A percentile compares a stretch with the other conserved stretches of the same genome.
Evolutionary conservation across 2,113 vertebrate genomes (phyloP).

Genomic region (Benthochromis sp.): DNA sequence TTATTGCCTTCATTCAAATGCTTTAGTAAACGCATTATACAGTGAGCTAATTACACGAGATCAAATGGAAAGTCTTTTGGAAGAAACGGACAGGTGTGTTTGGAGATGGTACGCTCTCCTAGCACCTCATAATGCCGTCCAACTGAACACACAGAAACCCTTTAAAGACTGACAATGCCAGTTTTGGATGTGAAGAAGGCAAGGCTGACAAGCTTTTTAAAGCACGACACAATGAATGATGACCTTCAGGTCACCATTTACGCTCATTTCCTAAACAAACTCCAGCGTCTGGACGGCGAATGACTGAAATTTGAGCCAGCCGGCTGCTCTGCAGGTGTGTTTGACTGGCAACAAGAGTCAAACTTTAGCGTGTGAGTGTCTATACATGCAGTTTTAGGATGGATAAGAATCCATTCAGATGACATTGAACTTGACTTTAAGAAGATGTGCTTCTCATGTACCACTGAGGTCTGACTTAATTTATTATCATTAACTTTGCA

Average conservation of each 20-base stretch:
- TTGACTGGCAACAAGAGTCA: constrained; percentile 47
- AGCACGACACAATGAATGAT: constrained; percentile 44
- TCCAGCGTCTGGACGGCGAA: constrained; percentile 26
- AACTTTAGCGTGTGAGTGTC: background rate
- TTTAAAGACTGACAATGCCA: constrained; percentile 55
- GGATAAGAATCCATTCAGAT: background rate
- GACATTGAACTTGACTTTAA: background rate
- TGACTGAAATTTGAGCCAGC: constrained; percentile 58
- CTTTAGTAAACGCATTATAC: constrained; percentile 39
- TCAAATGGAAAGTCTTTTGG: constrained; percentile 27
- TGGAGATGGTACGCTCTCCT: constrained; percentile 40
- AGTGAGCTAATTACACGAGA: constrained; percentile 19
- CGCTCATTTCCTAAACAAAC: constrained; percentile 72
- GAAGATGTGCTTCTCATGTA: background rate
- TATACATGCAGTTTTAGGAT: background rate
- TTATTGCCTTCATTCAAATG: constrained; percentile 2
- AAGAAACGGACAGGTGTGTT: constrained; percentile 67
- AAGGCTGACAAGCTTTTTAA: constrained; percentile 48
- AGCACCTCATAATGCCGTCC: constrained; percentile 45
- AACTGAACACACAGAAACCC: constrained; percentile 42
- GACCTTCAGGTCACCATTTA: constrained; percentile 62
- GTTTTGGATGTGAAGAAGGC: constrained; percentile 29
- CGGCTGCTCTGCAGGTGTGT: constrained; percentile 63
- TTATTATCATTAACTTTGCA: background rate
- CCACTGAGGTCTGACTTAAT: background rate